Evolutionary conservation across 2,888 invertebrate species (phyloP).

Genomic region (Pterostichus niger): DNA sequence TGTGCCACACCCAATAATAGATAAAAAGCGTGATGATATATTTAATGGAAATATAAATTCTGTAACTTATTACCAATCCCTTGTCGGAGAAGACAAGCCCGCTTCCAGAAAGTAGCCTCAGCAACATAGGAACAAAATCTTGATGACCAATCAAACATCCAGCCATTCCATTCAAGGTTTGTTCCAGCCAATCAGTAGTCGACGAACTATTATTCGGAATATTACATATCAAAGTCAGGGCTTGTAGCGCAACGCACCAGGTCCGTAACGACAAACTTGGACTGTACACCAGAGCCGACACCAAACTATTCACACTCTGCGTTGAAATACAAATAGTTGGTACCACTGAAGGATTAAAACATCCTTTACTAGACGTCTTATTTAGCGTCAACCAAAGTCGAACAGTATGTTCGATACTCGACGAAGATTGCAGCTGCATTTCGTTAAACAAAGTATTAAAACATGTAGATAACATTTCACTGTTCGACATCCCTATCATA

Average conservation of each 20-base stretch:
- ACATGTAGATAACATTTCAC: slow-evolving; percentile 84
- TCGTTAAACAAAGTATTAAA: slow-evolving; percentile 86
- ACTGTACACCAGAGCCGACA: slow-evolving; percentile 83
- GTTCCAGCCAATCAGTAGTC: slow-evolving; percentile 69
- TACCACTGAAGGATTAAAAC: slow-evolving; percentile 79
- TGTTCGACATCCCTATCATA: slow-evolving; percentile 72
- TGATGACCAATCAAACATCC: slow-evolving; percentile 83
- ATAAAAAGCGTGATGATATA: no score
- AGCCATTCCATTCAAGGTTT: slow-evolving; percentile 80
- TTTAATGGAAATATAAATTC: no score
- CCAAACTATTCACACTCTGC: slow-evolving; percentile 83
- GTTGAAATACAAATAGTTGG: slow-evolving; percentile 84
- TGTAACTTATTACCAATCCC: slow-evolving; percentile 77
- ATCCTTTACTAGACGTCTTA: slow-evolving; percentile 71
- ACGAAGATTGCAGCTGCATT: slow-evolving; percentile 84
- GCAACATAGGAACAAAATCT: slow-evolving; percentile 83
- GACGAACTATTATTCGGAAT: slow-evolving; percentile 75
- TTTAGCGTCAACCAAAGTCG: slow-evolving; percentile 93
- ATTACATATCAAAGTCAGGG: slow-evolving; percentile 86
- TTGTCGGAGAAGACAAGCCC: slow-evolving; percentile 79
- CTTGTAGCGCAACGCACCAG: slow-evolving; percentile 89
- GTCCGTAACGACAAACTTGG: slow-evolving; percentile 86
- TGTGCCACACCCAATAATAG: no score
- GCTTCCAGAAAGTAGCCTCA: slow-evolving; percentile 84
- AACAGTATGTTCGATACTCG: slow-evolving; percentile 90